These are phyloP conservation scores for Prionace glauca DNA, from an alignment of 2,797 vertebrate species.

Conservation along the genomic window DNA sequence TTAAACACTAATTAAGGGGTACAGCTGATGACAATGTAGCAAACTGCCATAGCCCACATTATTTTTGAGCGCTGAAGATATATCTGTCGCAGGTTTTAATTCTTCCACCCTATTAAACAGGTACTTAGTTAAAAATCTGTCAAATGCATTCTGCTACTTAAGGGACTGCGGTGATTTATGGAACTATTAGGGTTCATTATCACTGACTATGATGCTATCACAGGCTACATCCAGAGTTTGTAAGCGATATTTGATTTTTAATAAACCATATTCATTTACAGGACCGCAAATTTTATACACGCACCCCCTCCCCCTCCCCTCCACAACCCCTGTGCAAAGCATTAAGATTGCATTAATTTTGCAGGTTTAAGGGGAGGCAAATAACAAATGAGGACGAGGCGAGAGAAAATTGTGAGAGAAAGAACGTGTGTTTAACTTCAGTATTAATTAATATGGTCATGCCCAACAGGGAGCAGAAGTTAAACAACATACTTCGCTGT, in stretches of 20 bases:
- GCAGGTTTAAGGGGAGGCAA: neutral
- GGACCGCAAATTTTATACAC: neutral
- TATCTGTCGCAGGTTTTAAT: conserved; percentile 27
- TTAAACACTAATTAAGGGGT: conserved; percentile 29
- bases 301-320: neutral
- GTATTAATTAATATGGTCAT: neutral
- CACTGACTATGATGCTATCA: conserved; percentile 9
- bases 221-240: neutral
- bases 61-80: conserved; percentile 3
- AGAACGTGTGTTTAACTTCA: neutral
- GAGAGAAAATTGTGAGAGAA: neutral
- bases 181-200: conserved; percentile 31
- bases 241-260: neutral
- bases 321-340: neutral
- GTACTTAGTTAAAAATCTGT: conserved; percentile 36
- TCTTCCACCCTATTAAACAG: conserved; percentile 26
- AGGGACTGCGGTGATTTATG: conserved; percentile 31
- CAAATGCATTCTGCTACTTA: conserved; percentile 26
- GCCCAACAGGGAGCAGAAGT: neutral
- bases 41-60: neutral
- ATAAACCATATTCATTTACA: neutral
- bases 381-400: too few species aligned
- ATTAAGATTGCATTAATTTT: neutral
- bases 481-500: neutral
- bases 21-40: conserved; percentile 8